Evolutionary conservation across 2,888 invertebrate genomes (phyloP), one percentile per base, ranked within the genome.

Genomic region (Encarsia formosa): DNA sequence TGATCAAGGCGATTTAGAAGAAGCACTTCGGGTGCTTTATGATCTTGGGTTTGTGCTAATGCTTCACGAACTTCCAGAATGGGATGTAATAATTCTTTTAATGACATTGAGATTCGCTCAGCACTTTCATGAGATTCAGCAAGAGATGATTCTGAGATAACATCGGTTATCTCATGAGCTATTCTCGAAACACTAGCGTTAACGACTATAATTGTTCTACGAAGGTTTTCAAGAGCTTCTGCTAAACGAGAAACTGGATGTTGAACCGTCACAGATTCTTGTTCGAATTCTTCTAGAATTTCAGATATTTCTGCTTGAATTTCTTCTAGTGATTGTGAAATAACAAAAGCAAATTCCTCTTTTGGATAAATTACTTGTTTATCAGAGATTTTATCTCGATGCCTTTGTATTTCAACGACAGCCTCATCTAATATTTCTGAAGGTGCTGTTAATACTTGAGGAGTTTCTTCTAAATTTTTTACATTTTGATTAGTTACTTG

Each of bases 281-380:
- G 63, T 32, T 69, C 69, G 22, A 63, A 69, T 32, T 68, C 65
- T 41, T 69, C 68, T 15, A 69, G 32, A 29, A 67, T 66, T 3
- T 45, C 59, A 2, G 63, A 62, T 29, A 67, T 60, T 6, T 65
- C 59, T 13, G 66, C 34, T 15, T 68, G 61, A 42, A 68, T 55
- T 29, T 53, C 57, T 15, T 63, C 61, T 6, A 68, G 47, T 1
- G 61, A 59, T 50, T 59, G 39, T 3, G 59, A 59, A 19, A 57
- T 57, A 13, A 40, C 19, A n/a, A 39, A 29, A 20, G 54, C 54
- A 32, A 52, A 57, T 50, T 57, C 54, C 42, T 56, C 52, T 37
- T 44, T 54, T 22, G 60, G 51, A 31, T 52, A 55, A 34, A 51
- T 57, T 3, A 49, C 52, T 16, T 29, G 43, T 41, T 55, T 57